Percentiles rank a stretch among this genome's conserved stretches.
phyloP scores from a whole-genome alignment of 1,140 invertebrate species.

The Whitmania pigra region DNA sequence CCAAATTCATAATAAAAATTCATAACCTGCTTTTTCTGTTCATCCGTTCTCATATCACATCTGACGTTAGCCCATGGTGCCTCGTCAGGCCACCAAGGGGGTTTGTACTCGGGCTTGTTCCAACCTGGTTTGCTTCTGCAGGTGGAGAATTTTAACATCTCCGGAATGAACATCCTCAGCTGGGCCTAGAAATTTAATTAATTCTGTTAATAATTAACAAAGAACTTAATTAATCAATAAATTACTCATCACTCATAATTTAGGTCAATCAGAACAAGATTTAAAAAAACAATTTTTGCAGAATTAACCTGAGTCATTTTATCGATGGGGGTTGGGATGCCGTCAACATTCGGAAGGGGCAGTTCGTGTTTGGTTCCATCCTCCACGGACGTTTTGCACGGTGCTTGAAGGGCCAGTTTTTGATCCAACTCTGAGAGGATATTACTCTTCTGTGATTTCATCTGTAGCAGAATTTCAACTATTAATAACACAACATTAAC shows the following conservation, averaged over 20 bases:
- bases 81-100: slow-evolving; percentile 93
- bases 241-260: not conserved
- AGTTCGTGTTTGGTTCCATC: slow-evolving; percentile 84
- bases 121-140: slow-evolving; percentile 90
- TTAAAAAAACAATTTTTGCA: not conserved
- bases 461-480: slow-evolving; percentile 2
- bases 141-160: slow-evolving; percentile 96
- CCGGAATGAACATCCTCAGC: slow-evolving; percentile 83
- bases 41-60: slow-evolving; percentile 86
- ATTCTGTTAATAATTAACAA: slow-evolving; percentile 9
- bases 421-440: slow-evolving; percentile 88
- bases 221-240: not conserved
- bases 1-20: no score
- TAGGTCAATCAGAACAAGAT: not conserved
- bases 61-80: slow-evolving; percentile 92
- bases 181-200: slow-evolving; percentile 53
- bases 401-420: slow-evolving; percentile 81
- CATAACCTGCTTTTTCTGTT: slow-evolving; percentile 85
- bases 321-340: slow-evolving; percentile 88
- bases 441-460: slow-evolving; percentile 35
- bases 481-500: not conserved
- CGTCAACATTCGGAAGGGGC: slow-evolving; percentile 87
- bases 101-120: slow-evolving; percentile 84
- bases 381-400: slow-evolving; percentile 67
- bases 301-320: slow-evolving; percentile 77